These are phyloP conservation scores for Hypotaenidia okinawae DNA, from an alignment of 2,797 vertebrate species.

Conservation along the genomic window DNA sequence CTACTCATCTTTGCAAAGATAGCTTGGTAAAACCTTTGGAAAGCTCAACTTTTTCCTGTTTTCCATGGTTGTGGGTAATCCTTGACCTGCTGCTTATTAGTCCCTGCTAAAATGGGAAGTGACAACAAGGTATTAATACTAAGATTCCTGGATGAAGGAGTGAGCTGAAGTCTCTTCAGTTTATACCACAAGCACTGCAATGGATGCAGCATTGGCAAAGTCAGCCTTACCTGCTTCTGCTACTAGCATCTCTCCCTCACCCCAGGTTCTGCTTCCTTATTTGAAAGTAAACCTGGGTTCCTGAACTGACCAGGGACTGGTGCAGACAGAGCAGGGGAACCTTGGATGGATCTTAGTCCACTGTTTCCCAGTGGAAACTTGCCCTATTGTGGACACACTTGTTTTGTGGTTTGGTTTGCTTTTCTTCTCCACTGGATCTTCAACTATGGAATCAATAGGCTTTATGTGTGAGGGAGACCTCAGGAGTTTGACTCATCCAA, in stretches of 20 bases:
- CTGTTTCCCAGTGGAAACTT: background rate
- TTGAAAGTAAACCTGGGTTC: background rate
- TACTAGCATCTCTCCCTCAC: no score
- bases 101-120: background rate
- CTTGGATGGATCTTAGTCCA: background rate
- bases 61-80: background rate
- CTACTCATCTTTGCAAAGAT: background rate
- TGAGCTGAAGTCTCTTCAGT: accelerated
- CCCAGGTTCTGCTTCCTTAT: background rate
- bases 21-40: background rate
- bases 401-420: no score
- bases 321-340: background rate
- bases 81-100: background rate
- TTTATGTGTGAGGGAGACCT: background rate
- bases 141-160: background rate
- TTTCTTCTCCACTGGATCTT: background rate
- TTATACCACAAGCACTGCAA: background rate
- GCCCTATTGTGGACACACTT: accelerated
- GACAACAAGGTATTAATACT: background rate
- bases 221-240: background rate
- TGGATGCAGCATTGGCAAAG: background rate
- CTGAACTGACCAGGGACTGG: background rate
- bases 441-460: background rate
- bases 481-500: background rate
- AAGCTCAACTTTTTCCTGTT: background rate